Evolutionary conservation across 1,140 invertebrate genomes (phyloP), one percentile per base, ranked within the genome.

Genomic region (Polypedilum pembai): DNA sequence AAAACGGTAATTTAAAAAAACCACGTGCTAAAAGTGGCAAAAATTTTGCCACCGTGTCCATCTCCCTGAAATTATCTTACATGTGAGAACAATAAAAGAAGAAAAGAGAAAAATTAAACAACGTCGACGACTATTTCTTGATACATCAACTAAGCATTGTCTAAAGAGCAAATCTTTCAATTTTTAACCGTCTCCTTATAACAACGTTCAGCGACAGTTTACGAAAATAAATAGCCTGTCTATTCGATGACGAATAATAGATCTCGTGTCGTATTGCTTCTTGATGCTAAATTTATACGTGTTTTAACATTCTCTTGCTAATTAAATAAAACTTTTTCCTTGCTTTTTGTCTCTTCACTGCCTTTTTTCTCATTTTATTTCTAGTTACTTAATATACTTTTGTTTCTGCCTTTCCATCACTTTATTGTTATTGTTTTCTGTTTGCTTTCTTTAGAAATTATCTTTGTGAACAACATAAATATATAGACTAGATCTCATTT

Each of bases 241-340:
- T 56, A 56, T 56, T 56, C 45, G 45, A 56, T 56, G 45, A 56
- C 45, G 45, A 56, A 56, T 56, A 56, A 56, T 56, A 56, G 45
- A 56, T 56, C 45, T 56, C n/a, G n/a, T 56, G 45, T 56, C 45
- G 12, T n/a, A 56, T 3, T 15, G 45, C 4, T 12, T 56, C 45
- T n/a, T 56, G 45, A n/a, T n/a, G 45, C 45, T 56, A 56, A 56
- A 56, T 56, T 56, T 56, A 56, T 56, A 56, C 45, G 45, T 56
- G 45, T 56, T 56, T 56, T 56, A 56, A 56, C 45, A 12, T 12
- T n/a, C 12, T 15, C 45, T 56, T n/a, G 45, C 45, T 56, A 56
- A 56, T 56, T 56, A 56, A 56, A 56, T 56, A 56, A 33, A 33
- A 33, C 24, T 33, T 56, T 56, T 56, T 56, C 10, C 12, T 56